A percentile compares a stretch with the other conserved stretches of the same genome.
Evolutionary conservation across 2,888 invertebrate species (phyloP).

Genomic region (Galerucella calmariensis): DNA sequence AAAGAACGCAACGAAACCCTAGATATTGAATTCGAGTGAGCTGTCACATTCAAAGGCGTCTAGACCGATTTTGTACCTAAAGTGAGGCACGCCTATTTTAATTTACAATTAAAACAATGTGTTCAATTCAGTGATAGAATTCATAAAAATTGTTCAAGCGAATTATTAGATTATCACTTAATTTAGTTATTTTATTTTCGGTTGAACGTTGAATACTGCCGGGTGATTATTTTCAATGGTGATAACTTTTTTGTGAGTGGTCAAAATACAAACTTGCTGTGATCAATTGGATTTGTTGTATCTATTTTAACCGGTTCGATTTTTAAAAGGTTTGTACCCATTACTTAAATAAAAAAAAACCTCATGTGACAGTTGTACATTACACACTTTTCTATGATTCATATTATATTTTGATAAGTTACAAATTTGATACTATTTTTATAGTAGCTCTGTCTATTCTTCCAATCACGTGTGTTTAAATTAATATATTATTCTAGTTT

Average conservation of each 20-base stretch:
- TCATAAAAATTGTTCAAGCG: constrained; percentile 1
- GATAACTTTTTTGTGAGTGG: constrained; percentile 11
- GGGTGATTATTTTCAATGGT: constrained; percentile 11
- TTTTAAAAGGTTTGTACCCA: background rate
- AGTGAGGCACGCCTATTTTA: constrained; percentile 40
- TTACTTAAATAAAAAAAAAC: background rate
- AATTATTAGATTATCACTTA: constrained; percentile 1
- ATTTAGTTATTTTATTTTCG: constrained; percentile 2
- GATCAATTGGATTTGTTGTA: background rate
- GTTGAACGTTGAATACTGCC: constrained; percentile 3
- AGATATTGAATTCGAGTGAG: constrained; percentile 34
- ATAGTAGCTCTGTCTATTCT: background rate
- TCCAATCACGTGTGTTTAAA: background rate
- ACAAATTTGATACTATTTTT: background rate
- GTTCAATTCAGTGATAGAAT: constrained; percentile 41
- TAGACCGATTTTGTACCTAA: constrained; percentile 33
- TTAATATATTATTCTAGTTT: too few relatives aligned
- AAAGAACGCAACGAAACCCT: constrained; percentile 39
- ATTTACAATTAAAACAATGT: constrained; percentile 39
- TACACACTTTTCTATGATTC: background rate
- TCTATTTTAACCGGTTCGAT: background rate
- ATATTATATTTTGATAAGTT: background rate
- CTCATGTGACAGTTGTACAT: constrained; percentile 1
- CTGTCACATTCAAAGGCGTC: constrained; percentile 33
- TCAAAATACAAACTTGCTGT: constrained; percentile 3